These are phyloP conservation scores for Eupleurogrammus muticus DNA, from an alignment of 2,797 vertebrate genomes.

Conservation along the genomic window DNA sequence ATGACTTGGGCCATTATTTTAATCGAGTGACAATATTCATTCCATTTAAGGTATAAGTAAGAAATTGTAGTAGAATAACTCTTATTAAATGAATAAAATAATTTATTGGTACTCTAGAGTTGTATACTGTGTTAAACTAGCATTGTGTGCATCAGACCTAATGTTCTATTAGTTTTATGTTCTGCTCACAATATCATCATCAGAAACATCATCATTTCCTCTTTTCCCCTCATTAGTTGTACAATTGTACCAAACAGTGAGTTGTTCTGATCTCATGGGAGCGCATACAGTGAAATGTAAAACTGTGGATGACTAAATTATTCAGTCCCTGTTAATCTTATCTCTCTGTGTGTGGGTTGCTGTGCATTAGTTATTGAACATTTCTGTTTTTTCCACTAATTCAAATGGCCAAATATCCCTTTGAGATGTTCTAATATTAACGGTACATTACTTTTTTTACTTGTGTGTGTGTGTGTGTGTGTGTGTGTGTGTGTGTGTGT, in stretches of 20 bases:
- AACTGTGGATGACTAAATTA: conserved; percentile 59
- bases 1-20: too few species aligned
- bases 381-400: conserved; percentile 25
- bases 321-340: conserved; percentile 50
- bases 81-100: too few species aligned
- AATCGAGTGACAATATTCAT: too few species aligned
- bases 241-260: neutral
- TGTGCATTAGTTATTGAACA: conserved; percentile 19
- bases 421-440: neutral
- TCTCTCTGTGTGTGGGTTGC: conserved; percentile 28
- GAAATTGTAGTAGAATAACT: too few species aligned
- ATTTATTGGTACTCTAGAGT: too few species aligned
- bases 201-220: neutral
- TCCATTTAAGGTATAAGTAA: too few species aligned
- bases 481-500: conserved; percentile 10
- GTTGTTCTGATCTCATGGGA: conserved; percentile 17
- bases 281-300: conserved; percentile 56
- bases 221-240: neutral
- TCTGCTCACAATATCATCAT: neutral
- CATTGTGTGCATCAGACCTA: neutral
- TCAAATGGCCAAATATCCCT: neutral
- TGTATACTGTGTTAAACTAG: neutral
- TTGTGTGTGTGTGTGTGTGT: conserved; percentile 21
- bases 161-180: neutral
- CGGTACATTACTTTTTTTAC: conserved; percentile 1